Base-by-base conservation (phyloP, 2,888 invertebrate species). In the Baronia brevicornis region DNA sequence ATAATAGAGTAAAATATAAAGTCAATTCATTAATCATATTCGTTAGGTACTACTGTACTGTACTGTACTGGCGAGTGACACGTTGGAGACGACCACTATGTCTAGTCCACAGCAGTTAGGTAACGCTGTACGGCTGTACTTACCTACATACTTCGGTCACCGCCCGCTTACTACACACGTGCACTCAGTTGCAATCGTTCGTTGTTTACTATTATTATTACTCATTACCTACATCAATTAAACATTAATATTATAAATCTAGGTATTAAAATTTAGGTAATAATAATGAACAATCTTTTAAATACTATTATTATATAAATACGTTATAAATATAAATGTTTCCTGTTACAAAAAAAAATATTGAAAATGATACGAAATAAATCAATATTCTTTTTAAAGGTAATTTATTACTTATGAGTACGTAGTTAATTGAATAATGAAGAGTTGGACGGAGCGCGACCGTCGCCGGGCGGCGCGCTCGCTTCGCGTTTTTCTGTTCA, bases 301-400 rank as follows among this genome's bases (percentile, higher is more conserved):
- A 84, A 84, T 74, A 82, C 84, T 84, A 82, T 82, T 82, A 84
- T 84, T 82, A 84, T 84, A 84, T 82, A 84, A 84, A 85, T 85
- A 85, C 84, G 84, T 85, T 85, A 85, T 84, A 72, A 80, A 79
- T 78, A 84, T 84, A 80, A 85, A 85, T 84, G 85, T 84, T 85
- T 84, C 85, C 85, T 85, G 85, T 85, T 85, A 85, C 82, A 79
- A 80, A 82, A 74, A 66, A 75, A 77, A 79, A 80, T 80, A 80
- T 79, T 80, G 79, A 82, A 78, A 79, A 80, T 75, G 77, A 82
- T 82, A 82, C 82, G 82, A 82, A 75, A 69, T 80, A 73, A 82
- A 82, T 82, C 82, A 79, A 80, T 79, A 80, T 82, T 80, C 75
- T 82, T 84, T 82, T 84, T 78, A 79, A 80, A 62, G 64, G 79